Conservation (phyloP, 2,797 vertebrate species). For the Tragelaphus oryx region DNA sequence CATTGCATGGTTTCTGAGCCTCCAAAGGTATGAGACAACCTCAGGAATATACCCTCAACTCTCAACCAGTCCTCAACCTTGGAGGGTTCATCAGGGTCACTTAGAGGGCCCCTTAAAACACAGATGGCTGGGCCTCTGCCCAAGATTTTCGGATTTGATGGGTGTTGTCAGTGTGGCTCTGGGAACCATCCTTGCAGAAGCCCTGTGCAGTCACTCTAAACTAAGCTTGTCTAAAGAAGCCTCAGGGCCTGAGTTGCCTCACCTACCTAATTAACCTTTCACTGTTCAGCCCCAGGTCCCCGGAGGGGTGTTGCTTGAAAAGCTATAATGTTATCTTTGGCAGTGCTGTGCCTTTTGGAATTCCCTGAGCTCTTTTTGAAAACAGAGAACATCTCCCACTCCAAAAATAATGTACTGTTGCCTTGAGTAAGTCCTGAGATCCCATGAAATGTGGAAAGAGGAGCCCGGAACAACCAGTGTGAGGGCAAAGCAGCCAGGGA, state of each 20-base stretch:
- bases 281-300: background rate
- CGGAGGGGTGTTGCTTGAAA: background rate
- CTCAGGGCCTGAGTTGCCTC: background rate
- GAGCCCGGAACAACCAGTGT: background rate
- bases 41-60: background rate
- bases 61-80: background rate
- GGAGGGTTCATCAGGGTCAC: background rate
- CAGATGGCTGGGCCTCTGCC: background rate
- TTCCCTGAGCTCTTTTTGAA: background rate
- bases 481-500: background rate
- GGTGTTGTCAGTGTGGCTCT: background rate
- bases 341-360: conserved; percentile 10
- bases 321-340: background rate
- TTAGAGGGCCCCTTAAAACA: background rate
- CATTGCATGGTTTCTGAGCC: background rate
- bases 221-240: background rate
- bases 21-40: background rate
- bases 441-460: background rate
- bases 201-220: background rate
- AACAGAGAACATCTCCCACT: background rate
- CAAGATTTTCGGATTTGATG: background rate
- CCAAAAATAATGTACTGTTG: conserved; percentile 9
- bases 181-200: background rate
- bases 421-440: conserved; percentile 11
- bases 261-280: conserved; percentile 10